Conservation (phyloP, 35 echinoderm and acorn worm genomes). For the Apostichopus japonicus region DNA sequence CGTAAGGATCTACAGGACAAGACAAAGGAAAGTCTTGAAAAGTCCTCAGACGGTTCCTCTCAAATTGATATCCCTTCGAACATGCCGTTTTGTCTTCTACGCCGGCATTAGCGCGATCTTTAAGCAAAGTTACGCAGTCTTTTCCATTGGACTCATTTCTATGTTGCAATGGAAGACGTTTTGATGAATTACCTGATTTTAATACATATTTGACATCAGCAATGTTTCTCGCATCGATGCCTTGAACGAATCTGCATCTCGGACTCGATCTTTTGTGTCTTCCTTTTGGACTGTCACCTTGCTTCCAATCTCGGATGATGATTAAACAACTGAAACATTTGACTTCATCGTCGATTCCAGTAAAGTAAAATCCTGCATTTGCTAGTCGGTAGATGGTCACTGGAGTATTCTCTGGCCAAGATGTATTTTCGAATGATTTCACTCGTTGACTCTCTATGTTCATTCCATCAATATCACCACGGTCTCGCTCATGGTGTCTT, state of each 20-base stretch:
- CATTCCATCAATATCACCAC: not conserved
- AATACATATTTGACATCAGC: not conserved
- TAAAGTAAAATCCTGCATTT: conserved; percentile 51
- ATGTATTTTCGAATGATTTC: not conserved
- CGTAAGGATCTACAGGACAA: conserved; percentile 64
- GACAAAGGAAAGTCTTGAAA: conserved; percentile 77
- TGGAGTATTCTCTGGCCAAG: not conserved
- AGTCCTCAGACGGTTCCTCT: conserved; percentile 69
- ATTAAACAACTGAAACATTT: conserved; percentile 39
- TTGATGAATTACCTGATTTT: too few species aligned
- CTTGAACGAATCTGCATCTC: conserved; percentile 46
- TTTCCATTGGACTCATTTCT: not conserved
- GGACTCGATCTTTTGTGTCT: conserved; percentile 39
- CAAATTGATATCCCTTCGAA: not conserved
- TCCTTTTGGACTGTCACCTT: conserved; percentile 15
- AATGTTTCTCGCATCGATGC: not conserved
- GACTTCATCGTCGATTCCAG: conserved; percentile 13
- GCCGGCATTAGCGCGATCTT: not conserved
- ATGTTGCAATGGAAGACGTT: not conserved
- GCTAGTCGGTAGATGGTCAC: not conserved
- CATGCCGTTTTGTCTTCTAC: not conserved
- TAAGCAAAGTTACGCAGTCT: not conserved
- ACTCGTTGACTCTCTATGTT: conserved; percentile 16
- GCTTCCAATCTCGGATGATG: not conserved
- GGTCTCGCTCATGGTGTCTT: too few species aligned